A percentile compares a stretch with the other conserved stretches of the same genome.
These are phyloP conservation scores for Gryllus longicercus DNA, from an alignment of 2,888 invertebrate genomes.

Conservation along the genomic window DNA sequence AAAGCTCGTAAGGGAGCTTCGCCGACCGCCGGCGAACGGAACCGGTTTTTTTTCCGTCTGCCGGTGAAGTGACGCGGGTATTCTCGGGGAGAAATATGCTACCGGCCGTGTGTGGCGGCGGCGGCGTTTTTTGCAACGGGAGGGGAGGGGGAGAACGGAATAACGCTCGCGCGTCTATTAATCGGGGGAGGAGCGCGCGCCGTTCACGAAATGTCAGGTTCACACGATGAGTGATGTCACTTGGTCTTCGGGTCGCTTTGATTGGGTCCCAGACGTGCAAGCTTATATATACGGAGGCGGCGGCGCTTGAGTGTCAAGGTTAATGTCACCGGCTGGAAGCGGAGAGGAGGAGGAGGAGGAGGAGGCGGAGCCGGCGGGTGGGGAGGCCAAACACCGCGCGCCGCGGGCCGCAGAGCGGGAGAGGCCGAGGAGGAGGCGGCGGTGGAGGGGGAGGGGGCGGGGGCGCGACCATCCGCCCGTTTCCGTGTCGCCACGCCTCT, in stretches of 20 bases:
- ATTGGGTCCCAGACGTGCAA: not conserved
- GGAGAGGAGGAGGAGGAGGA: not conserved
- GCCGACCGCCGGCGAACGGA: not conserved
- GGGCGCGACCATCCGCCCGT: too few relatives aligned
- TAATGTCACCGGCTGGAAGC: not conserved
- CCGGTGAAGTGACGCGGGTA: not conserved
- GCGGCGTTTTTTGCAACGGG: not conserved
- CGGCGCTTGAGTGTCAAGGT: not conserved
- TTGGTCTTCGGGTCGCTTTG: not conserved
- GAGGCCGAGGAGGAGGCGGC: too few relatives aligned
- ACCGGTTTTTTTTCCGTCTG: not conserved
- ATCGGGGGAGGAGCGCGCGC: too few relatives aligned
- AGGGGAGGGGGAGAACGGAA: not conserved
- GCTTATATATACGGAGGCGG: conserved; percentile 6
- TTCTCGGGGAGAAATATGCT: not conserved
- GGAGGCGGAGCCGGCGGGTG: not conserved
- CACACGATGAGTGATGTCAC: too few relatives aligned
- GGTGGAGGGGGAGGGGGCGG: too few relatives aligned
- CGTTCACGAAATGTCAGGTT: too few relatives aligned
- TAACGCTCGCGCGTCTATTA: too few relatives aligned
- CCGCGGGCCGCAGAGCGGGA: too few relatives aligned
- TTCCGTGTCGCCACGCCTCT: too few relatives aligned
- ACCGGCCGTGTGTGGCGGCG: too few relatives aligned
- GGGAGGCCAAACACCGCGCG: not conserved
- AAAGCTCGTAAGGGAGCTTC: not conserved